Base-by-base conservation (phyloP, 2,888 invertebrate species). In the Punctoribates punctum region DNA sequence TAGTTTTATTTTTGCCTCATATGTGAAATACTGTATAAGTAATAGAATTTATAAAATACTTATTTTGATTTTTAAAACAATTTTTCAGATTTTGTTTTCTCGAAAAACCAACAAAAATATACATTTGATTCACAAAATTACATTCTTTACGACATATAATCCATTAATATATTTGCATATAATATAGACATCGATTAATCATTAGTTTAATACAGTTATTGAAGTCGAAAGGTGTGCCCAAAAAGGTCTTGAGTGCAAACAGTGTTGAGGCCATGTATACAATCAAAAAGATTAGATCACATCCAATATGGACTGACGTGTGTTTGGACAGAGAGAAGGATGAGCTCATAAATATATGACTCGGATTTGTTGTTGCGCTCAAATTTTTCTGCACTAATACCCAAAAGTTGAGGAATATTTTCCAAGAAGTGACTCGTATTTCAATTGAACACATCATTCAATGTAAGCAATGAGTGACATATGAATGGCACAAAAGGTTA, bases 351-450 rank as follows among this genome's bases (percentile, higher is more conserved):
- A 65, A 65, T 65, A 65, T 65, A 65, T 65, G 42, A 42, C 25
- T 57, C 34, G 20, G 20, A 60, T 60, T 60, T 60, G 60, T 60
- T 51, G 51, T 51, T 60, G 11, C 23, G 34, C 29, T n/a, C 13
- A 13, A 65, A 34, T 65, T 65, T n/a, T 65, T 65, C 65, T 65
- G 65, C 65, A 34, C 34, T 65, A 65, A 65, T 65, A 27, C 60
- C 29, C 60, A 60, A 15, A 15, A 60, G 60, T 60, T 29, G 25
- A 27, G 17, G 25, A 60, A 60, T 60, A 60, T 60, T 60, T 51
- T 51, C 20, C 51, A 20, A 17, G 20, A 20, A 51, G 20, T 20
- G 17, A 17, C 51, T 51, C 20, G n/a, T n/a, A 60, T 60, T 60
- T 20, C 51, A 20, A 51, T 17, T 51, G 51, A 51, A n/a, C 1